Percentiles rank a stretch among this genome's conserved stretches.
These are phyloP conservation scores for Drosophila rufa DNA, from an alignment of 1,140 invertebrate genomes.

Conservation along the genomic window DNA sequence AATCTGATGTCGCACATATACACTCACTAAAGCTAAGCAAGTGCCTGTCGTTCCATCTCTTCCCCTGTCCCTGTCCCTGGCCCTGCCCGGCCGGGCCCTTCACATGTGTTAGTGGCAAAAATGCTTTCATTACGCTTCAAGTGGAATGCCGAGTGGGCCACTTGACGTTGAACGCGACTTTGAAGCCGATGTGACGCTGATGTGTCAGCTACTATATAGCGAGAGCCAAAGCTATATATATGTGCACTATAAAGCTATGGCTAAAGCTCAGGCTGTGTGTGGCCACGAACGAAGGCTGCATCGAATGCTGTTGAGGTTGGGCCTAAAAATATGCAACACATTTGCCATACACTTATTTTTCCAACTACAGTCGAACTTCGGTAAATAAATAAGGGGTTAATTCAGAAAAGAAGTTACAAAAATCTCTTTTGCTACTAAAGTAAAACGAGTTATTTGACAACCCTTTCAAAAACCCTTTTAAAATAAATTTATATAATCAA, in stretches of 20 bases:
- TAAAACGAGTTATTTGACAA: too few species aligned
- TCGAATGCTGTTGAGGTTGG: neutral
- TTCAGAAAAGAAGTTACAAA: neutral
- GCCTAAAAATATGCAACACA: conserved; percentile 72
- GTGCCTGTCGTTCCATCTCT: conserved; percentile 4
- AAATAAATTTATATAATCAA: too few species aligned
- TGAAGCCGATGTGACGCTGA: conserved; percentile 45
- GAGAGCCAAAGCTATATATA: conserved; percentile 9
- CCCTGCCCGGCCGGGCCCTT: conserved; percentile 12
- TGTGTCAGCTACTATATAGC: conserved; percentile 25
- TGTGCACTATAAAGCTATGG: neutral
- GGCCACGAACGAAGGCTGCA: conserved; percentile 59
- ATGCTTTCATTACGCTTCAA: conserved; percentile 81
- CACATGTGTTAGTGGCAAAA: conserved; percentile 68
- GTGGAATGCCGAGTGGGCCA: conserved; percentile 78
- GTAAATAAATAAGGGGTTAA: neutral
- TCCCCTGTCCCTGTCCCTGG: neutral
- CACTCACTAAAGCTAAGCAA: conserved; percentile 59
- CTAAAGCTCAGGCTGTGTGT: conserved; percentile 13
- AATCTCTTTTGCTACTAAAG: too few species aligned
- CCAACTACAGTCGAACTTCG: conserved; percentile 3
- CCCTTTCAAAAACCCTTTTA: too few species aligned
- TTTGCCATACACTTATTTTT: conserved; percentile 18
- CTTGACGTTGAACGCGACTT: conserved; percentile 69
- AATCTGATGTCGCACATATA: conserved; percentile 50